Base-by-base conservation (phyloP, 2,888 invertebrate genomes). In the Perizoma affinitatum region DNA sequence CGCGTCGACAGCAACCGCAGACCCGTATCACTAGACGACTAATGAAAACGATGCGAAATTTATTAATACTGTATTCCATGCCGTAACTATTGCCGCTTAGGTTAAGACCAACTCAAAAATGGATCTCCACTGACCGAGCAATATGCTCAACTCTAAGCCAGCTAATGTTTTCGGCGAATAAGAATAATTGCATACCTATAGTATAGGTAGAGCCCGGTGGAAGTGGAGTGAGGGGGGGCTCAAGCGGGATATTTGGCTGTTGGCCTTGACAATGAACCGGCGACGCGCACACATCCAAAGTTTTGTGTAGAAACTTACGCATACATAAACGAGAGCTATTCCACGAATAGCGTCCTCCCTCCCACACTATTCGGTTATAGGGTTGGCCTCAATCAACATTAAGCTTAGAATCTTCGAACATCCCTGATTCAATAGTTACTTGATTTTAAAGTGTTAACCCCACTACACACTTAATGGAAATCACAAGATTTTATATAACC, bases 201-300 rank as follows among this genome's bases (percentile, higher is more conserved):
- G 76, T 78, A 74, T 75, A 77, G 78, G 78, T 76, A 75, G 81
- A 69, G 72, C 69, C 78, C 72, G 81, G 80, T 76, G 76, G 81
- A 80, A 81, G 81, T 76, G 79, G 76, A 22, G 22, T 22, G 38
- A 7, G 38, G 80, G 82, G 81, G 85, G 84, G 80, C 80, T 78
- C 79, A 79, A 83, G 86, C 86, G 84, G 87, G 87, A 90, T 88
- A 90, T 91, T 90, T 86, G 91, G 91, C 86, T 80, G 91, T 87
- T 91, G 91, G 90, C 91, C 90, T 91, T 91, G 90, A 87, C 89
- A 90, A 86, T 90, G 90, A 88, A 90, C 90, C 83, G 90, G 88
- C 89, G 90, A 87, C 86, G 81, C 87, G 79, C 90, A 87, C 88
- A 89, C 88, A 60, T 71, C 60, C 69, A 68, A 66, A 61, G 68